phyloP scores from a whole-genome alignment of 2,113 vertebrate genomes.

The Todiramphus saurophagus region DNA sequence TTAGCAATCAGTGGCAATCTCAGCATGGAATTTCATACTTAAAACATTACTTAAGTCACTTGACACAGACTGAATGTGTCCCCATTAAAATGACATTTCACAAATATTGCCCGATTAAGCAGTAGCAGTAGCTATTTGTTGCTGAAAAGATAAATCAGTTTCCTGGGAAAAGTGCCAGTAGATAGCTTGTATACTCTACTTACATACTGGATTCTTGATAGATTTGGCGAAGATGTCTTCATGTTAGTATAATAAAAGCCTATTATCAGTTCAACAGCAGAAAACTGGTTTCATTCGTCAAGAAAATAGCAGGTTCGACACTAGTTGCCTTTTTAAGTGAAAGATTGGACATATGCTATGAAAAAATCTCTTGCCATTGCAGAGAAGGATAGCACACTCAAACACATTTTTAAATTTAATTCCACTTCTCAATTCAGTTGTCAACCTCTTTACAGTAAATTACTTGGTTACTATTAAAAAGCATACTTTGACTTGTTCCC shows the following conservation, averaged over 20 bases:
- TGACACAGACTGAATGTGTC: constrained; percentile 44
- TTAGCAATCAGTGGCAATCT: constrained; percentile 1
- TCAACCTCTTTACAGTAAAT: constrained; percentile 53
- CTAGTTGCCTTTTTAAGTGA: constrained; percentile 68
- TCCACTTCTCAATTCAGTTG: constrained; percentile 46
- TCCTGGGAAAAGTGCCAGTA: constrained; percentile 73
- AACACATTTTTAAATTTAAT: constrained; percentile 57
- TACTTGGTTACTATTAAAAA: constrained; percentile 50
- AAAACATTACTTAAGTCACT: constrained; percentile 50
- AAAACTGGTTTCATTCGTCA: constrained; percentile 71
- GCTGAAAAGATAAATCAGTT: constrained; percentile 69
- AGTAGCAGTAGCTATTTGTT: constrained; percentile 62
- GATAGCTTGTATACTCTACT: constrained; percentile 55
- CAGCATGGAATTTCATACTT: constrained; percentile 22
- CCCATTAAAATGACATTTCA: constrained; percentile 64
- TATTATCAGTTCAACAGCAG: constrained; percentile 72
- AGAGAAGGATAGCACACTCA: constrained; percentile 48
- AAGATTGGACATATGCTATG: constrained; percentile 46
- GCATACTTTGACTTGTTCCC: constrained; percentile 40
- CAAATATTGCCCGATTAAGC: constrained; percentile 59
- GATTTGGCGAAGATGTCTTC: constrained; percentile 70
- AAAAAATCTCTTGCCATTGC: constrained; percentile 56
- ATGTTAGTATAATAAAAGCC: constrained; percentile 69
- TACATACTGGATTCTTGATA: constrained; percentile 65
- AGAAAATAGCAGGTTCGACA: constrained; percentile 61